A percentile compares a stretch with the other conserved stretches of the same genome.
phyloP scores from a whole-genome alignment of 1,140 invertebrate species.

The Aporrectodea caliginosa region DNA sequence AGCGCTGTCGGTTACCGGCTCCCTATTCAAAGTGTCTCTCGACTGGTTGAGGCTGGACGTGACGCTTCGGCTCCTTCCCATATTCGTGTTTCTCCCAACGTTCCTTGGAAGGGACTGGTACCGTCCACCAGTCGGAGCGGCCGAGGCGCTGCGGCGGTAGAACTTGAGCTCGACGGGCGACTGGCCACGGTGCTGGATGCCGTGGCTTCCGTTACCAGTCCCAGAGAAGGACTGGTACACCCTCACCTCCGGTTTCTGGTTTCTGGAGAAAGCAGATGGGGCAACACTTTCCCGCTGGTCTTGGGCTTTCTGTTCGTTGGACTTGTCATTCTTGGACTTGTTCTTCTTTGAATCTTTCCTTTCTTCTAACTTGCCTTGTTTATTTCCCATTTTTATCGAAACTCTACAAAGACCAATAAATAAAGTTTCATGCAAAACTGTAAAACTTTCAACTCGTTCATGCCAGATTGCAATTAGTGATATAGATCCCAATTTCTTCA shows the following conservation, averaged over 20 bases:
- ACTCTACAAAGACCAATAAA: neutral
- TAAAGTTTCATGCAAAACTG: neutral
- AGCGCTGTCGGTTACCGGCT: neutral
- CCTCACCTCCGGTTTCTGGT: neutral
- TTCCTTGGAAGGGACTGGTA: neutral
- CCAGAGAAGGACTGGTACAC: neutral
- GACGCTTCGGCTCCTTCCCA: neutral
- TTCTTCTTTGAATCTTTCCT: neutral
- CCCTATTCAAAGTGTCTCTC: neutral
- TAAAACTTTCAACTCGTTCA: too few relatives aligned
- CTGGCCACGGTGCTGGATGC: neutral
- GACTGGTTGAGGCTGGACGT: neutral
- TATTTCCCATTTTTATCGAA: conserved; percentile 1
- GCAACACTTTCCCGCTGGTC: neutral
- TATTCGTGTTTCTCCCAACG: neutral
- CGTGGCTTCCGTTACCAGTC: neutral
- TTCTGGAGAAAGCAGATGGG: neutral
- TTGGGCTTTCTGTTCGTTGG: neutral
- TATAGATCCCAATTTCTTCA: too few relatives aligned
- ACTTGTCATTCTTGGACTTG: neutral
- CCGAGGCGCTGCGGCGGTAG: neutral
- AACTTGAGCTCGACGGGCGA: neutral
- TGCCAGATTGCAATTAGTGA: too few relatives aligned
- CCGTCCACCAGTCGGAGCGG: neutral
- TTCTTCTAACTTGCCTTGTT: neutral